Percentiles rank a stretch among this genome's conserved stretches.
phyloP scores from a whole-genome alignment of 1,140 invertebrate species.

The Gonatopus flavifemur region DNA sequence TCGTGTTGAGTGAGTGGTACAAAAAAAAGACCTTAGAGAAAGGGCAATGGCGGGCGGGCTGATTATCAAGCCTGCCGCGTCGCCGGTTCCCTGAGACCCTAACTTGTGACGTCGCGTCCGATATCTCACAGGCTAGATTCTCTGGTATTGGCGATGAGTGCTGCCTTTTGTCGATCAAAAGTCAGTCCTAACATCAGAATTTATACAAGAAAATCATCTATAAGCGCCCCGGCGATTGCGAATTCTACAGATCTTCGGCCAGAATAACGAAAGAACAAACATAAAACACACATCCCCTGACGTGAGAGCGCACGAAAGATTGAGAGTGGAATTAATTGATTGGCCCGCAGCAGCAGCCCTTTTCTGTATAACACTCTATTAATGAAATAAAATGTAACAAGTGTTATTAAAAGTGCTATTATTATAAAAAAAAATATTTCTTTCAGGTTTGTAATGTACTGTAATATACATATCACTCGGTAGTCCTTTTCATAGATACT shows the following conservation, averaged over 20 bases:
- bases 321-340: too few species aligned
- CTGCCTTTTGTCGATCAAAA: constrained; percentile 55
- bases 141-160: constrained; percentile 68
- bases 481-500: too few species aligned
- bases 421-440: too few species aligned
- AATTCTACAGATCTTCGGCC: background rate
- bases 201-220: constrained; percentile 22
- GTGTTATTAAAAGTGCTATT: too few species aligned
- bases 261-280: too few species aligned
- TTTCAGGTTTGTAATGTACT: too few species aligned
- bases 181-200: constrained; percentile 49
- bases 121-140: constrained; percentile 73
- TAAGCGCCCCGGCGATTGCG: constrained; percentile 1
- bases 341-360: too few species aligned
- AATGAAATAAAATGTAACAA: too few species aligned
- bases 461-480: too few species aligned
- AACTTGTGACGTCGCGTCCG: constrained; percentile 69
- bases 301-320: too few species aligned
- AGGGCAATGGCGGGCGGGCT: constrained; percentile 50
- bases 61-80: constrained; percentile 55
- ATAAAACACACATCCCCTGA: too few species aligned
- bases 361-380: too few species aligned
- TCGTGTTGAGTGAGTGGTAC: constrained; percentile 9
- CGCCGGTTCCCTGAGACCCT: constrained; percentile 76
- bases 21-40: constrained; percentile 21